phyloP scores from a whole-genome alignment of 1,140 invertebrate species.

The Bombyx mandarina region DNA sequence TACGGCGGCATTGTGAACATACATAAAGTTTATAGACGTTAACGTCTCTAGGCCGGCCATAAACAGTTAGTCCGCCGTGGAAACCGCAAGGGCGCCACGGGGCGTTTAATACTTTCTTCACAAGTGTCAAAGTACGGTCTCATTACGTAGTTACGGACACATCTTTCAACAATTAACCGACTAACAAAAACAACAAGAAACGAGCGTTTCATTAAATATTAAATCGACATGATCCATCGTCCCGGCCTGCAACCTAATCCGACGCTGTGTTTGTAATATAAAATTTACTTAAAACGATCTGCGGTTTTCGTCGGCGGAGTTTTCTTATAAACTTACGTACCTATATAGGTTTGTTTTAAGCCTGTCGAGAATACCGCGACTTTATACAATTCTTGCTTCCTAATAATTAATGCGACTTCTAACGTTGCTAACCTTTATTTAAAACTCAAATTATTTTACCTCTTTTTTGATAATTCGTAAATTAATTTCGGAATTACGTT shows the following conservation, averaged over 20 bases:
- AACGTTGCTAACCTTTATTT: constrained; percentile 12
- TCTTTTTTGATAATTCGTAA: too few relatives aligned
- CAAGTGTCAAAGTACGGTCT: constrained; percentile 5
- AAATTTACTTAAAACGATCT: constrained; percentile 52
- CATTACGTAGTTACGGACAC: constrained; percentile 19
- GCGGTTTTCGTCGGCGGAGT: constrained; percentile 40
- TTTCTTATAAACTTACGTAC: constrained; percentile 36
- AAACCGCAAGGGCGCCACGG: constrained; percentile 26
- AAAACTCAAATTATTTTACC: too few relatives aligned
- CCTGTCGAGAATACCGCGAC: constrained; percentile 23
- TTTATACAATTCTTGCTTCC: constrained; percentile 13
- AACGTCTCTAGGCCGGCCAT: constrained; percentile 48
- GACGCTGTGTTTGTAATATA: constrained; percentile 50
- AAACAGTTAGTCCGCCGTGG: constrained; percentile 48
- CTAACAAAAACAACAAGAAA: constrained; percentile 30
- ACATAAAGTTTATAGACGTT: constrained; percentile 62
- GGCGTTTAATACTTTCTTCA: constrained; percentile 43
- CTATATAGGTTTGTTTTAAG: constrained; percentile 53
- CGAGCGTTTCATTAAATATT: constrained; percentile 48
- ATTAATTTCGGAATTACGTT: too few relatives aligned
- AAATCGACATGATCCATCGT: constrained; percentile 26
- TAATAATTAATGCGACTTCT: constrained; percentile 34
- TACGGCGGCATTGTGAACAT: constrained; percentile 50
- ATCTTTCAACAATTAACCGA: constrained; percentile 43
- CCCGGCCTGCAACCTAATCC: constrained; percentile 36